These are phyloP conservation scores for Nanorana parkeri DNA, from an alignment of 2,113 vertebrate species.

Conservation along the genomic window DNA sequence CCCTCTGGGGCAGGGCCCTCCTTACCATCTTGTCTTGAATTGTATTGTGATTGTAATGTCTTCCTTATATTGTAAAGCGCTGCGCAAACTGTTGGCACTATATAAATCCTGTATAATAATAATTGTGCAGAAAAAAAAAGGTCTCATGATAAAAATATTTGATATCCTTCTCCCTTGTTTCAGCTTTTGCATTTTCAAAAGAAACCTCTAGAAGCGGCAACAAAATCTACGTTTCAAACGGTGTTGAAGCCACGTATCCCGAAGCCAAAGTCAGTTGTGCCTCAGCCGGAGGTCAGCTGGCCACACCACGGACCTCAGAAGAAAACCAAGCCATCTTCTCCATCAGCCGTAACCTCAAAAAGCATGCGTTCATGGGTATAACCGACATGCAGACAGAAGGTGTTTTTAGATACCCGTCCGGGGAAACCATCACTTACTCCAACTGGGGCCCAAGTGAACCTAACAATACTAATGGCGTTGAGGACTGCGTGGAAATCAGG, in stretches of 20 bases:
- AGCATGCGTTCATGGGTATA: slow-evolving; percentile 62
- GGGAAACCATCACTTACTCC: slow-evolving; percentile 60
- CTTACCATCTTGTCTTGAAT: too few relatives aligned
- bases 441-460: slow-evolving; percentile 65
- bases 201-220: slow-evolving; percentile 53
- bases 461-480: slow-evolving; percentile 37
- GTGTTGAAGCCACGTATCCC: slow-evolving; percentile 53
- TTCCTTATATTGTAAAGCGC: too few relatives aligned
- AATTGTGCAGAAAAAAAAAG: too few relatives aligned
- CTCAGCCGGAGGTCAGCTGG: slow-evolving; percentile 61
- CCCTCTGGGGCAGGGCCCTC: too few relatives aligned
- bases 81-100: too few relatives aligned
- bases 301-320: slow-evolving; percentile 57
- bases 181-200: slow-evolving; percentile 60
- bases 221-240: slow-evolving; percentile 63
- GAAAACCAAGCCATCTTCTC: slow-evolving; percentile 63
- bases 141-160: too few relatives aligned
- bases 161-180: background rate
- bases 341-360: slow-evolving; percentile 50
- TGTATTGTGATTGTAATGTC: too few relatives aligned
- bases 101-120: too few relatives aligned
- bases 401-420: slow-evolving; percentile 62
- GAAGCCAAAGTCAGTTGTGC: slow-evolving; percentile 49
- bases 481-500: slow-evolving; percentile 66
- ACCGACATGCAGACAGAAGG: slow-evolving; percentile 59